A percentile compares a stretch with the other conserved stretches of the same genome.
Conservation (phyloP, 2,888 invertebrate genomes). For the Melanargia galathea region DNA sequence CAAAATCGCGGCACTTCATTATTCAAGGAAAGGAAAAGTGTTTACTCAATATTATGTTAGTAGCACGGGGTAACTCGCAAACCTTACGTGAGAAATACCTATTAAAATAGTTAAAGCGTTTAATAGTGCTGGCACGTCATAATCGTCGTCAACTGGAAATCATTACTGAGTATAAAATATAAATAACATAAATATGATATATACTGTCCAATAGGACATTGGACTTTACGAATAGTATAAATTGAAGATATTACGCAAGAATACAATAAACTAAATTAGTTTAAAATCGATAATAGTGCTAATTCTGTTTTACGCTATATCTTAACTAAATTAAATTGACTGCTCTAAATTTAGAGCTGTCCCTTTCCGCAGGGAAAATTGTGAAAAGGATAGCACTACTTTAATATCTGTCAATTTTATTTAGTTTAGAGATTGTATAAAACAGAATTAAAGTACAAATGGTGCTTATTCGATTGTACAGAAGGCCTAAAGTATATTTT, state of each 20-base stretch:
- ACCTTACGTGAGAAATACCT: constrained; percentile 75
- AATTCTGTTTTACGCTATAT: neutral
- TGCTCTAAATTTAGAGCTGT: neutral
- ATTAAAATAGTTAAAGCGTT: constrained; percentile 87
- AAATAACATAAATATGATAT: constrained; percentile 14
- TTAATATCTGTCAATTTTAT: no score
- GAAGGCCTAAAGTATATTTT: no score
- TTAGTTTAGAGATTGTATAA: no score
- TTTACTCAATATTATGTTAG: constrained; percentile 43
- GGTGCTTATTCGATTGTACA: no score
- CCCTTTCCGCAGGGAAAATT: neutral
- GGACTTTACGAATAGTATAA: no score
- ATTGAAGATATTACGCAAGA: no score
- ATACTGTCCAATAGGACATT: no score
- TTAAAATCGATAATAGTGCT: no score
- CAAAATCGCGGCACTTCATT: neutral
- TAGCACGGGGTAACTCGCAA: constrained; percentile 59
- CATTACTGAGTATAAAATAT: constrained; percentile 33
- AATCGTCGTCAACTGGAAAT: constrained; percentile 86
- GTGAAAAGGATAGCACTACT: neutral
- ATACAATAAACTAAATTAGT: no score
- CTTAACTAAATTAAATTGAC: neutral
- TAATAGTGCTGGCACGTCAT: constrained; percentile 87
- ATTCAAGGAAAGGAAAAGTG: neutral
- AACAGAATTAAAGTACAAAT: no score